These are phyloP conservation scores for Argyrosomus japonicus DNA, from an alignment of 2,113 vertebrate species.

Conservation along the genomic window DNA sequence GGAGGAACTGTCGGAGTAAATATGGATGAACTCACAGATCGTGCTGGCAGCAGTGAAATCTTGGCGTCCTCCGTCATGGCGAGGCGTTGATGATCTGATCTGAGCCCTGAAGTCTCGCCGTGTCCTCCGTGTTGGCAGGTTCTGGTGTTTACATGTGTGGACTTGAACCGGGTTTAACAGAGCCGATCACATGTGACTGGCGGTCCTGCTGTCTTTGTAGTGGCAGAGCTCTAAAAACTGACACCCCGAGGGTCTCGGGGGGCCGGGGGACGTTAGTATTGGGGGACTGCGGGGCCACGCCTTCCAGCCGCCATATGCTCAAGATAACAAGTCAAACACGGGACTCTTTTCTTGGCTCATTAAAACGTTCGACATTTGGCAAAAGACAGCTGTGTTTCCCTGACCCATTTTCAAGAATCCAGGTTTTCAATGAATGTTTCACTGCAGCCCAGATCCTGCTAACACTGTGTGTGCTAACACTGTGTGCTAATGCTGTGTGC, in stretches of 20 bases:
- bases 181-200: slow-evolving; percentile 42
- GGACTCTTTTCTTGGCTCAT: slow-evolving; percentile 61
- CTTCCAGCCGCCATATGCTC: slow-evolving; percentile 75
- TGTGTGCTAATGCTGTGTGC: too few species aligned
- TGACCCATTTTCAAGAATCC: slow-evolving; percentile 63
- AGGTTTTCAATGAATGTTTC: not conserved
- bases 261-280: slow-evolving; percentile 40
- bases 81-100: not conserved
- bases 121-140: slow-evolving; percentile 20
- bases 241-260: slow-evolving; percentile 54
- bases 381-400: slow-evolving; percentile 41
- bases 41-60: not conserved
- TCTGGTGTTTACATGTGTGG: slow-evolving; percentile 43
- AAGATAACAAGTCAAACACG: slow-evolving; percentile 70
- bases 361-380: slow-evolving; percentile 66
- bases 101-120: not conserved
- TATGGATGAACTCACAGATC: not conserved
- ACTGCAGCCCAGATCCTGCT: not conserved
- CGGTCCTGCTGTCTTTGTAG: slow-evolving; percentile 70
- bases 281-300: slow-evolving; percentile 45
- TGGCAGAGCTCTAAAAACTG: slow-evolving; percentile 68
- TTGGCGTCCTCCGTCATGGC: not conserved
- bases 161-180: slow-evolving; percentile 52
- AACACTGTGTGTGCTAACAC: not conserved
- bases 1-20: not conserved